Percentiles rank a stretch among this genome's conserved stretches.
Evolutionary conservation across 2,113 vertebrate genomes (phyloP).

Genomic region (Callithrix jacchus): DNA sequence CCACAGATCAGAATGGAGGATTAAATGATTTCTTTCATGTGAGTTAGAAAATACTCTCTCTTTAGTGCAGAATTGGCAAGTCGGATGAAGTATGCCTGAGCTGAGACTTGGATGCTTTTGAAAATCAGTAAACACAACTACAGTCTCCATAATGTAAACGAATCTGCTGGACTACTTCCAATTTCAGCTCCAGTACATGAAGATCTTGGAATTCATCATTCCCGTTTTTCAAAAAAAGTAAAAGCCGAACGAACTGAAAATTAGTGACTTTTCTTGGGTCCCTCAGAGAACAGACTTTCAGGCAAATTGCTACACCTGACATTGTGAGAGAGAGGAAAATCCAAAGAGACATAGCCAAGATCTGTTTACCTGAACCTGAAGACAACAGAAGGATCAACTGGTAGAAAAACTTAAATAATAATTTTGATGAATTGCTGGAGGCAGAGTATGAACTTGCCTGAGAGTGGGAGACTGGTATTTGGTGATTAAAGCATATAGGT

Average conservation of each 20-base stretch:
- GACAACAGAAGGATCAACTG: not conserved
- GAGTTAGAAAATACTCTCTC: not conserved
- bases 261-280: not conserved
- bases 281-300: not conserved
- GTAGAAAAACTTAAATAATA: not conserved
- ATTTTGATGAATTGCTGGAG: not conserved
- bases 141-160: not conserved
- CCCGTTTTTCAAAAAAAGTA: not conserved
- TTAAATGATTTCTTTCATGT: not conserved
- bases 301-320: not conserved
- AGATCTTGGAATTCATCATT: not conserved
- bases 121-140: not conserved
- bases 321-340: not conserved
- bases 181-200: not conserved
- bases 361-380: not conserved
- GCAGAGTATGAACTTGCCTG: not conserved
- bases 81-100: not conserved
- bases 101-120: not conserved
- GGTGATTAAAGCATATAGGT: not conserved
- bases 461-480: not conserved
- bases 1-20: not conserved
- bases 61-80: not conserved
- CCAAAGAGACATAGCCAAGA: not conserved
- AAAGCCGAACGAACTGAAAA: not conserved
- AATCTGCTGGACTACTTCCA: not conserved